A percentile compares a stretch with the other conserved stretches of the same genome.
Conservation (phyloP, 2,888 invertebrate species). For the Oxyscelio sp. region DNA sequence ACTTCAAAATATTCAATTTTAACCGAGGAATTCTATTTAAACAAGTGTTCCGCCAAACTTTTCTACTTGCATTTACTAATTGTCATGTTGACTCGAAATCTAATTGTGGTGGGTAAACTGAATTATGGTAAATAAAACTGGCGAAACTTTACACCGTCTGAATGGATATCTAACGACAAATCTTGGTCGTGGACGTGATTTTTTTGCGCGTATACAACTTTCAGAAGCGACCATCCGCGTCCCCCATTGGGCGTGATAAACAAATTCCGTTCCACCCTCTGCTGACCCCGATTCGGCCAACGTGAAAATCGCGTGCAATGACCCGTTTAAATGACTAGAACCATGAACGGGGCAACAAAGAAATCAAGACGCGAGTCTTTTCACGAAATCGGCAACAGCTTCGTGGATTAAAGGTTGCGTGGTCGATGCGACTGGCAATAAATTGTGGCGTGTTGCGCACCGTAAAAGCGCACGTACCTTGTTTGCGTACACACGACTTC, state of each 20-base stretch:
- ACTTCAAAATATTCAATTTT: conserved; percentile 64
- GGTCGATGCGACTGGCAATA: conserved; percentile 34
- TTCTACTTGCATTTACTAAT: conserved; percentile 52
- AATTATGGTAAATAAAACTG: conserved; percentile 61
- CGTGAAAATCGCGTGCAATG: conserved; percentile 39
- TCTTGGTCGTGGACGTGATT: conserved; percentile 14
- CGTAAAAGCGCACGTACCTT: conserved; percentile 50
- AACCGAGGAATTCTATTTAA: conserved; percentile 47
- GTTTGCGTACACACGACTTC: conserved; percentile 50
- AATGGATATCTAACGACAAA: conserved; percentile 39
- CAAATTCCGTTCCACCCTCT: conserved; percentile 14
- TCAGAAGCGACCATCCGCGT: not conserved
- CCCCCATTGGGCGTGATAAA: conserved; percentile 17
- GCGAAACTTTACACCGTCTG: conserved; percentile 34
- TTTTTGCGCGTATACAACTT: conserved; percentile 24
- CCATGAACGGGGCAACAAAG: not conserved
- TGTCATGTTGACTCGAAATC: conserved; percentile 52
- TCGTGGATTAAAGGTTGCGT: conserved; percentile 36
- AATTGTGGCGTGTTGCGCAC: conserved; percentile 45
- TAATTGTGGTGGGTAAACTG: conserved; percentile 48
- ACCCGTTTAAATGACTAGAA: conserved; percentile 19
- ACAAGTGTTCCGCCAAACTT: conserved; percentile 54
- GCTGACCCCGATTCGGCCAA: conserved; percentile 29
- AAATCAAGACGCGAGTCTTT: not conserved
- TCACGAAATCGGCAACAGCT: conserved; percentile 31